phyloP scores from a whole-genome alignment of 2,888 invertebrate genomes.

The Portevinia maculata region DNA sequence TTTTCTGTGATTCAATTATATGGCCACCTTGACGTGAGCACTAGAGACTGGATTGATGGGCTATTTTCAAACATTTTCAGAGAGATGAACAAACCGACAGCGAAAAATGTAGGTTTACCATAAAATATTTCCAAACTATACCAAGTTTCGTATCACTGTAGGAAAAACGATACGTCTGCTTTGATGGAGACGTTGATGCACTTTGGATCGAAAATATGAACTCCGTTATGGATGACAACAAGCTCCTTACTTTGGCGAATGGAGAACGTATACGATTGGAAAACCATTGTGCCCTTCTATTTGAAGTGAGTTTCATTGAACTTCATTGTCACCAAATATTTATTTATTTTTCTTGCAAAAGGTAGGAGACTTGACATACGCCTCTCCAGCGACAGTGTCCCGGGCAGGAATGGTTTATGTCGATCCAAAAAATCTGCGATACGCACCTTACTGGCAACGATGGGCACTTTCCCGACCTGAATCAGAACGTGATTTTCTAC shows the following conservation, averaged over 20 bases:
- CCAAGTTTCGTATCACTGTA: constrained; percentile 76
- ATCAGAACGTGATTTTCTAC: constrained; percentile 83
- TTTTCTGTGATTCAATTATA: constrained; percentile 95
- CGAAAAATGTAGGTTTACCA: constrained; percentile 79
- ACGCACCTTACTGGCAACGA: constrained; percentile 92
- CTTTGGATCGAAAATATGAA: constrained; percentile 99
- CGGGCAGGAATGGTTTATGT: constrained; percentile 97
- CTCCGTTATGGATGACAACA: constrained; percentile 98
- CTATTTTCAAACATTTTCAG: constrained; percentile 95
- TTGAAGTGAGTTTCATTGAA: constrained; percentile 88
- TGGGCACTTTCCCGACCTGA: constrained; percentile 87
- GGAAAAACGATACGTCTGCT: constrained; percentile 92
- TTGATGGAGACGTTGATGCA: constrained; percentile 97
- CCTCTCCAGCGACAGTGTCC: constrained; percentile 96
- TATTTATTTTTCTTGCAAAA: constrained; percentile 75
- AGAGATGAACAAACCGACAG: constrained; percentile 91
- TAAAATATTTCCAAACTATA: neutral
- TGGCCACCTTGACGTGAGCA: constrained; percentile 92
- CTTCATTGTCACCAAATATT: neutral
- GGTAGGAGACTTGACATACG: constrained; percentile 94
- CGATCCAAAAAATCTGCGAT: constrained; percentile 95
- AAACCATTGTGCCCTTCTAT: constrained; percentile 91
- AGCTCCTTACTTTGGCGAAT: constrained; percentile 93
- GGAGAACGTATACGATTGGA: constrained; percentile 93
- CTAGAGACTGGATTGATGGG: constrained; percentile 97